phyloP scores from a whole-genome alignment of 2,797 vertebrate genomes.

The Oreochromis mossambicus region DNA sequence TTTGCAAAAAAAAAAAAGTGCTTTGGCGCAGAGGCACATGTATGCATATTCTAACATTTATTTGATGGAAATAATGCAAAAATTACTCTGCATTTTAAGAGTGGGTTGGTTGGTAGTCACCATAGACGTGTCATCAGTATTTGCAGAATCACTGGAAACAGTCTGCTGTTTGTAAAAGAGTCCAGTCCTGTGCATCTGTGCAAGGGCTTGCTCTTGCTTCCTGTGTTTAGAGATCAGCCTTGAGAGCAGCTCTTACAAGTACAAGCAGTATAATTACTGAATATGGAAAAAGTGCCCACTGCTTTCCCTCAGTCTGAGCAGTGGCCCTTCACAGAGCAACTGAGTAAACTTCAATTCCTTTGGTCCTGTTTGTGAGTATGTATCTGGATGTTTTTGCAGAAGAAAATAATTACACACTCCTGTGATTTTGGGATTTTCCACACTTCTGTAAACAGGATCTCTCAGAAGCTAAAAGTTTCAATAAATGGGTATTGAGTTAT shows the following conservation, averaged over 20 bases:
- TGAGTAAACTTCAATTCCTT: conserved; percentile 21
- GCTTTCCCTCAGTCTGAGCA: conserved; percentile 45
- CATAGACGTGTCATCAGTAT: conserved; percentile 1
- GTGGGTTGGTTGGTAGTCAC: background rate
- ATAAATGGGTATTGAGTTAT: background rate
- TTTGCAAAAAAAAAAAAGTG: background rate
- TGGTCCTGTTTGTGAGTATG: conserved; percentile 12
- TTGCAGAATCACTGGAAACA: conserved; percentile 7
- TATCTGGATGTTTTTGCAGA: conserved; percentile 10
- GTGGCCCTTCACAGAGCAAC: conserved; percentile 24
- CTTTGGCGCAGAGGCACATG: background rate
- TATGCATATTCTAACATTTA: background rate
- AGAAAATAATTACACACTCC: background rate
- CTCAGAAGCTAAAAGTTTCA: background rate
- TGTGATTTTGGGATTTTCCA: background rate
- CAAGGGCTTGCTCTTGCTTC: conserved; percentile 33
- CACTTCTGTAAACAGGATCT: background rate
- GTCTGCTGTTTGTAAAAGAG: background rate
- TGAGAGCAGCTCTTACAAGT: conserved; percentile 48
- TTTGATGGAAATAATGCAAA: background rate
- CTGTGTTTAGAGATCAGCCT: conserved; percentile 63
- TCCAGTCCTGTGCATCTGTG: background rate
- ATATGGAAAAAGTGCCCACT: conserved; percentile 59
- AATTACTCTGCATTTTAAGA: background rate
- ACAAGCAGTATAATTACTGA: conserved; percentile 59